phyloP scores from a whole-genome alignment of 2,888 invertebrate genomes.

The Carcina quercana region DNA sequence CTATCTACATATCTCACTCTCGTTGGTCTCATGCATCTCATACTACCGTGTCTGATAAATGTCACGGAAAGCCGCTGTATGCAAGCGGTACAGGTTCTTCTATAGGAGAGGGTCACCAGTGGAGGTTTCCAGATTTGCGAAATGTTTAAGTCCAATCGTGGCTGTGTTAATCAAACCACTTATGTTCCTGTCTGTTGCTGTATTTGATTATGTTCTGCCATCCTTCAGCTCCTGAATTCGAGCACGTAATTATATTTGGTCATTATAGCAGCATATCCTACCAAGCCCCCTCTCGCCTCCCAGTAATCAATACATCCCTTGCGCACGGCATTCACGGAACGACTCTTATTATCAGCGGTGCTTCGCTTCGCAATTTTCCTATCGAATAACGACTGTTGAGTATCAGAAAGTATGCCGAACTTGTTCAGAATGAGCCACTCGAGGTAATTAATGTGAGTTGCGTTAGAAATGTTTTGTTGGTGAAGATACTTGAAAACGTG shows the following conservation, averaged over 20 bases:
- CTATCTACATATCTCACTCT: no score
- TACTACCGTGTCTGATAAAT: no score
- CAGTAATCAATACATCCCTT: constrained; percentile 38
- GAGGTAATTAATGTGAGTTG: constrained; percentile 35
- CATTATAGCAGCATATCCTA: constrained; percentile 47
- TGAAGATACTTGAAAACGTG: constrained; percentile 41
- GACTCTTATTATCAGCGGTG: constrained; percentile 36
- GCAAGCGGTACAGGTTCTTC: no score
- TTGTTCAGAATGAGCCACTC: constrained; percentile 52
- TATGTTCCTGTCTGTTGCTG: constrained; percentile 37
- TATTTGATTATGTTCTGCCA: constrained; percentile 30
- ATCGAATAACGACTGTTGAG: constrained; percentile 39
- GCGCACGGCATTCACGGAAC: constrained; percentile 36
- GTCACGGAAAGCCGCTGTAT: no score
- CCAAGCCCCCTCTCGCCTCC: constrained; percentile 30
- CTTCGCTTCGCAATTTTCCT: constrained; percentile 40
- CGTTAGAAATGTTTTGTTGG: constrained; percentile 31
- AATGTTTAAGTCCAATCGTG: constrained; percentile 30
- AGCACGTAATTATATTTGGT: constrained; percentile 38
- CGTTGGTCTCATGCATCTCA: no score
- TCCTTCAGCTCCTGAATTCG: constrained; percentile 39
- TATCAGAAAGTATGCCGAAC: constrained; percentile 42
- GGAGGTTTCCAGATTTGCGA: background rate
- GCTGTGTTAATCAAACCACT: constrained; percentile 38
- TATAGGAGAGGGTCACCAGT: no score